A percentile compares a stretch with the other conserved stretches of the same genome.
Conservation (phyloP, 1,140 invertebrate species). For the Odontomachus brunneus region DNA sequence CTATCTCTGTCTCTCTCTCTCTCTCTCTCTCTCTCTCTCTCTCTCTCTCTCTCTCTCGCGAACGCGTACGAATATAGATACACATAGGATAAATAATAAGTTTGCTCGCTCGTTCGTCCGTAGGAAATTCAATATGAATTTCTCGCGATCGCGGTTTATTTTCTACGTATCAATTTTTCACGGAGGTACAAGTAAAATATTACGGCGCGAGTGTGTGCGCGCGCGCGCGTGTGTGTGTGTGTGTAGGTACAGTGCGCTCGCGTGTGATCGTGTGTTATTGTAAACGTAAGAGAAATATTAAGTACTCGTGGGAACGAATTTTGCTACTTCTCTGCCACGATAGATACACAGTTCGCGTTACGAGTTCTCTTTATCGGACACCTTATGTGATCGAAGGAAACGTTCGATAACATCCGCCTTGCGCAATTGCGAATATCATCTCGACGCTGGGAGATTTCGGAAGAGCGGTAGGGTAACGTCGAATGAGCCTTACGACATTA, state of each 20-base stretch:
- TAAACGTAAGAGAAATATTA: conserved; percentile 18
- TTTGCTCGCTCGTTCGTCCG: conserved; percentile 20
- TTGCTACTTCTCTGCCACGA: too few species aligned
- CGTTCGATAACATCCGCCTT: too few species aligned
- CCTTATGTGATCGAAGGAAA: too few species aligned
- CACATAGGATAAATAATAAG: conserved; percentile 43
- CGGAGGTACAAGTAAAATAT: neutral
- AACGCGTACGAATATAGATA: conserved; percentile 31
- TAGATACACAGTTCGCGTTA: too few species aligned
- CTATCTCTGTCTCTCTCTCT: too few species aligned
- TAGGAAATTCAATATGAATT: conserved; percentile 1
- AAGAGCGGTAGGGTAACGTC: neutral
- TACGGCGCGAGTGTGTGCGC: neutral
- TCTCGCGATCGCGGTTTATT: conserved; percentile 1
- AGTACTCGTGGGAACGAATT: too few species aligned
- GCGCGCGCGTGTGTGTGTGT: neutral
- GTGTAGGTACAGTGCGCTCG: too few species aligned
- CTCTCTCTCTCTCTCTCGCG: neutral
- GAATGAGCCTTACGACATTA: conserved; percentile 29
- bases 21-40: too few species aligned
- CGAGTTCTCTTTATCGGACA: too few species aligned
- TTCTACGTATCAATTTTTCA: conserved; percentile 20
- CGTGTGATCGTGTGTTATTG: neutral
- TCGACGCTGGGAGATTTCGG: neutral
- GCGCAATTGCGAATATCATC: neutral